These are phyloP conservation scores for Dryas iulia DNA, from an alignment of 1,140 invertebrate genomes.

Conservation along the genomic window DNA sequence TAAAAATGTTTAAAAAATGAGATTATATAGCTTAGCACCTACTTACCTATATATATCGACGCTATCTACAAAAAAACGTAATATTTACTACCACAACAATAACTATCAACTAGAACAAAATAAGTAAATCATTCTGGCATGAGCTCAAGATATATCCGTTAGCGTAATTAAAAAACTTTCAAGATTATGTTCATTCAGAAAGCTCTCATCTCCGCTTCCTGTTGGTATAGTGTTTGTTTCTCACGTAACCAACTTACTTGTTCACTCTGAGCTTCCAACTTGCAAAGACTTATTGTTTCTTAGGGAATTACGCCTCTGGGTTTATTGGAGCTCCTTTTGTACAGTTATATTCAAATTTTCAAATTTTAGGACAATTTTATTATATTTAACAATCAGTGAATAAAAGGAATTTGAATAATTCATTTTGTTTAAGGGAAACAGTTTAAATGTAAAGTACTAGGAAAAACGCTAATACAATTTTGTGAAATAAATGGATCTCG, in stretches of 20 bases:
- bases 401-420: constrained; percentile 5
- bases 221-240: constrained; percentile 32
- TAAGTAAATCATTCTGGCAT: constrained; percentile 24
- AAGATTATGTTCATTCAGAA: constrained; percentile 53
- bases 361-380: neutral
- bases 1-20: too few relatives aligned
- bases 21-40: too few relatives aligned
- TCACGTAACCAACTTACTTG: constrained; percentile 30
- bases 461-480: neutral
- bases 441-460: neutral
- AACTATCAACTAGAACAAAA: constrained; percentile 10
- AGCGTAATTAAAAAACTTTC: constrained; percentile 61
- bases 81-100: too few relatives aligned
- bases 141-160: constrained; percentile 12
- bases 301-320: neutral
- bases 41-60: too few relatives aligned
- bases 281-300: constrained; percentile 20
- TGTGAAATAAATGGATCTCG: neutral
- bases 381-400: neutral
- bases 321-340: neutral
- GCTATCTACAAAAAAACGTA: too few relatives aligned
- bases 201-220: constrained; percentile 29
- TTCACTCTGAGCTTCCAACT: constrained; percentile 16
- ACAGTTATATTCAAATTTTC: neutral
- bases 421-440: neutral